Base-by-base conservation (phyloP, 2,888 invertebrate species). In the Tinea semifulvella region DNA sequence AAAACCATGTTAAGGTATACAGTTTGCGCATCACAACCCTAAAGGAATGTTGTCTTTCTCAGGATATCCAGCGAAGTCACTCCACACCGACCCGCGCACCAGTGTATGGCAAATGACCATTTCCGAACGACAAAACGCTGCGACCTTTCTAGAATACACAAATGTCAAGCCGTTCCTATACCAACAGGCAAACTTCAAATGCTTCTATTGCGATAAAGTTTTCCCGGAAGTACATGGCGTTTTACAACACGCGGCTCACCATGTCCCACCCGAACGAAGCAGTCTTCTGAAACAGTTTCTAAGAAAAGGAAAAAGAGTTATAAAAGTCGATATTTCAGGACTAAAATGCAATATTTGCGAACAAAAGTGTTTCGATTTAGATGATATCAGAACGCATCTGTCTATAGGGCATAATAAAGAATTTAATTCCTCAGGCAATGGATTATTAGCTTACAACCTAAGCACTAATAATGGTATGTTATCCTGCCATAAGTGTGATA, bases 71-170 rank as follows among this genome's bases (percentile, higher is more conserved):
- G 53, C 50, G 48, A 56, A 50, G 49, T 40, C n/a, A 11, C 61
- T 58, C 45, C 63, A 56, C 45, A 54, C 58, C n/a, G 64, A 68
- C 1, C 63, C 72, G 28, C 57, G 66, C 46, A 72, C 75, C 26
- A 77, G 76, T 55, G 56, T 75, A 35, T 80, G 79, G 79, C 76
- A 77, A 68, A 74, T 77, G 79, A 79, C 79, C 1, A 62, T 69
- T 55, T 68, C 71, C 19, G 79, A 79, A 53, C 56, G 79, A 40
- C 66, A 74, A 51, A 79, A 79, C 51, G 79, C 77, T 6, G 77
- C 79, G 0, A 71, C 70, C 0, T 74, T 77, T 52, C 52, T 80
- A 19, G 73, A 77, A 50, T 57, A 50, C 52, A 76, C 77, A 0
- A 73, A 72, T 1, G 58, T 74, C 49, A 71, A 64, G 49, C 79